Evolutionary conservation across 2,797 vertebrate genomes (phyloP).

Genomic region (Kryptolebias ocellatus): DNA sequence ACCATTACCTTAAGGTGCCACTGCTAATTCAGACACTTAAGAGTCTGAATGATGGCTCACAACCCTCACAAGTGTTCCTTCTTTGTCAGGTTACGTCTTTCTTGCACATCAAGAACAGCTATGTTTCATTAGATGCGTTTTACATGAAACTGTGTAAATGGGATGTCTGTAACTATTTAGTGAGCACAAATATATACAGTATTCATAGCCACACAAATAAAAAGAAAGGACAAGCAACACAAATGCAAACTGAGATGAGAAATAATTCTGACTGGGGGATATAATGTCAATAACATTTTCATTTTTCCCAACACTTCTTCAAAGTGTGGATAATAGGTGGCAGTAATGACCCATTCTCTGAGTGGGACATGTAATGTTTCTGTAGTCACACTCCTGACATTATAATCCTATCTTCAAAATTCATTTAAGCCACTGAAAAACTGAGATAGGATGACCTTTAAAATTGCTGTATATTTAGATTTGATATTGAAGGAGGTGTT

Average conservation of each 20-base stretch:
- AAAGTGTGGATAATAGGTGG: slow-evolving; percentile 9
- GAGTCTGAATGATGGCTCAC: slow-evolving; percentile 65
- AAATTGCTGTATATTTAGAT: too few species aligned
- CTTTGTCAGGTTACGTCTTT: slow-evolving; percentile 13
- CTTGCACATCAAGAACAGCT: slow-evolving; percentile 5
- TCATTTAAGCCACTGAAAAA: too few species aligned
- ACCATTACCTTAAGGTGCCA: slow-evolving; percentile 70
- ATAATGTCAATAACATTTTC: too few species aligned
- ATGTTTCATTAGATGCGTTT: slow-evolving; percentile 4
- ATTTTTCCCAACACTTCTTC: slow-evolving; percentile 4
- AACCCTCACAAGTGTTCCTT: slow-evolving; percentile 52
- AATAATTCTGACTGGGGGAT: too few species aligned
- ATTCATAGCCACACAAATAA: not conserved
- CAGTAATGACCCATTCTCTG: too few species aligned
- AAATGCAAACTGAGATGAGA: not conserved
- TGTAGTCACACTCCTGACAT: not conserved
- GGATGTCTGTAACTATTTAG: slow-evolving; percentile 1
- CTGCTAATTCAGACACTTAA: slow-evolving; percentile 71
- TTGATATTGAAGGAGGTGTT: not conserved
- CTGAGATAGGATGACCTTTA: too few species aligned
- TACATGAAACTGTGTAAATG: not conserved
- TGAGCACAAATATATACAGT: not conserved
- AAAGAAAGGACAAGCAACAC: not conserved
- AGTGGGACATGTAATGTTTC: not conserved
- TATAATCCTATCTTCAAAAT: not conserved